Base-by-base conservation (phyloP, 2,113 vertebrate genomes). In the Eclectus roratus region DNA sequence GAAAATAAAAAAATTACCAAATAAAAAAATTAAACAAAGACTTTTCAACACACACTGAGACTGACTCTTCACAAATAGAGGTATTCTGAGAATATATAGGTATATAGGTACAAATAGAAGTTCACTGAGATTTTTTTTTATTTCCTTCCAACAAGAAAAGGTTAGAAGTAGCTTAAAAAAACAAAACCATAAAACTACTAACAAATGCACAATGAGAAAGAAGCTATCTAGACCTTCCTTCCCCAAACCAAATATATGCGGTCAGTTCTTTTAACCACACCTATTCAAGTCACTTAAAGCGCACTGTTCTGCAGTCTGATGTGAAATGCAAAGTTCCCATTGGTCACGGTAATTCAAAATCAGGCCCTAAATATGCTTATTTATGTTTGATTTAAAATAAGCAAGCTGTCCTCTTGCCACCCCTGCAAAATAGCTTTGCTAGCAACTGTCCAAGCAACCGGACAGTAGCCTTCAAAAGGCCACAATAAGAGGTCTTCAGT, bases 391-490 rank as follows among this genome's bases (percentile, higher is more conserved):
- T 74, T 88, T 73, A 12, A 89, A 88, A 91, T 39, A 89, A 52
- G 37, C 29, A 80, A 68, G 43, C 52, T 92, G 64, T 77, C 72
- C 39, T 65, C 76, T 31, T 39, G 55, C 23, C 72, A 17, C 63
- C 39, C 71, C 52, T 81, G 37, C 8, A n/a, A 44, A 89, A 68
- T 0, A 68, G 23, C 41, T 94, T 91, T 90, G 65, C 63, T 95
- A 93, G 85, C 94, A 70, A 35, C 50, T 91, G 96, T 96, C 80
- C 84, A 74, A 95, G 64, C 73, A 87, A 88, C 41, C 0, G 72
- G 94, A 97, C 92, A 97, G 96, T 97, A 97, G 95, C 66, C 79
- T 96, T 86, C 80, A 66, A 79, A 85, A 87, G 93, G 92, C 80
- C 86, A 84, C 87, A 94, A 13, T 4, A 39, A 96, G 89, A 95